These are phyloP conservation scores for Tetraodon nigroviridis DNA, from an alignment of 2,113 vertebrate species.

Conservation along the genomic window DNA sequence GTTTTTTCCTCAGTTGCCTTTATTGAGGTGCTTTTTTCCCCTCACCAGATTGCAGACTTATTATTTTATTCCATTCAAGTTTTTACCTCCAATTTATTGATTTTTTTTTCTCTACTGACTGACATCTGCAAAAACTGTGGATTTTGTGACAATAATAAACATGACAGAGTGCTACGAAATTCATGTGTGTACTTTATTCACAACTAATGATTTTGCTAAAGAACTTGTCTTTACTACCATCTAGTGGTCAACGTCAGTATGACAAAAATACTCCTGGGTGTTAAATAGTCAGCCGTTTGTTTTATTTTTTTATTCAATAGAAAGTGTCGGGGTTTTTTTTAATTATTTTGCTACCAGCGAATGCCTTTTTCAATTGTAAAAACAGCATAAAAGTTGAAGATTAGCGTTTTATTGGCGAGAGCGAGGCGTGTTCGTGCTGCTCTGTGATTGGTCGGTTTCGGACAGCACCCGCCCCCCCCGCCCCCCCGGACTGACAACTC, in stretches of 20 bases:
- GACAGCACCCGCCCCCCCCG: constrained; percentile 65
- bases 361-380: too few relatives aligned
- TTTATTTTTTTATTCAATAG: too few relatives aligned
- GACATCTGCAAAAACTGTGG: constrained; percentile 50
- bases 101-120: constrained; percentile 21
- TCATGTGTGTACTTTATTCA: constrained; percentile 6
- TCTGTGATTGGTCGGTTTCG: constrained; percentile 55
- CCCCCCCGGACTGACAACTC: constrained; percentile 59
- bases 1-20: constrained; percentile 26
- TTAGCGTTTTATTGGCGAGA: not conserved
- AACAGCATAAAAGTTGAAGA: too few relatives aligned
- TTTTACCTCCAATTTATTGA: constrained; percentile 17
- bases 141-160: constrained; percentile 71
- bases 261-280: constrained; percentile 21
- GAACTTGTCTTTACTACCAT: constrained; percentile 15
- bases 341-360: not conserved
- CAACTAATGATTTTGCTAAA: not conserved
- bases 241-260: constrained; percentile 25
- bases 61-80: constrained; percentile 24
- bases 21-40: constrained; percentile 32
- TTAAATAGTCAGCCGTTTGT: not conserved
- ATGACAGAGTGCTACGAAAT: constrained; percentile 33
- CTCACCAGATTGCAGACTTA: constrained; percentile 1
- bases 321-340: not conserved
- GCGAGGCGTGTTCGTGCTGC: not conserved